Evolutionary conservation across 1,140 invertebrate genomes (phyloP), one percentile per base, ranked within the genome.

Genomic region (Drosophila nigromelanica): DNA sequence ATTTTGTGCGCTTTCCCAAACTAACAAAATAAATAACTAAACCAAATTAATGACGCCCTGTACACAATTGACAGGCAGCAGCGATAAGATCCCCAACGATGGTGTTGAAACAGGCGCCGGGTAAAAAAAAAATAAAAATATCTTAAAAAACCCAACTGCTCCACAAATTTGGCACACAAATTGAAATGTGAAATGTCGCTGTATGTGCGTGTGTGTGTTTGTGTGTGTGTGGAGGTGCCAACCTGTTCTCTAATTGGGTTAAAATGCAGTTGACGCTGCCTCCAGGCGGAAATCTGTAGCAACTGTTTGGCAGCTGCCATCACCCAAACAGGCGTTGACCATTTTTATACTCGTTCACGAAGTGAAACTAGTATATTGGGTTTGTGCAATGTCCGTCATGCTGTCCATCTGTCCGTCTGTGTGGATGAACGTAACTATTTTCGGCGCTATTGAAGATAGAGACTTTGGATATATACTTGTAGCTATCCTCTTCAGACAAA

Each of bases 171-270:
- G 40, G 78, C 63, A 63, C 55, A 73, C 66, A 81, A 82, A 82
- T 82, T 81, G 71, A 82, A 81, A 71, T 81, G 50, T 73, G 74
- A 68, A 73, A 68, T 73, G 62, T 60, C 62, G 62, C 45, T 33
- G 68, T 37, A 50, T 42, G 50, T 71, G 6, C 58, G 18, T 37
- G 27, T 59, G 35, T 54, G 43, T 47, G 40, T 59, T 42, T 51
- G 43, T 50, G 62, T 48, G 11, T 43, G 37, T 82, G 61, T 64
- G 69, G 70, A 78, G 82, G 78, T 82, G 78, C 78, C 63, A 89
- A 86, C 82, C 82, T 87, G 82, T 86, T 86, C 83, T 82, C 72
- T 86, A 86, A 86, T 86, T 86, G 83, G 82, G 82, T 86, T 86
- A 86, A 86, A 87, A 86, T 87, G 81, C 74, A 73, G 75, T 78